These are phyloP conservation scores for Pardosa pseudoannulata DNA, from an alignment of 2,888 invertebrate species.

Conservation along the genomic window DNA sequence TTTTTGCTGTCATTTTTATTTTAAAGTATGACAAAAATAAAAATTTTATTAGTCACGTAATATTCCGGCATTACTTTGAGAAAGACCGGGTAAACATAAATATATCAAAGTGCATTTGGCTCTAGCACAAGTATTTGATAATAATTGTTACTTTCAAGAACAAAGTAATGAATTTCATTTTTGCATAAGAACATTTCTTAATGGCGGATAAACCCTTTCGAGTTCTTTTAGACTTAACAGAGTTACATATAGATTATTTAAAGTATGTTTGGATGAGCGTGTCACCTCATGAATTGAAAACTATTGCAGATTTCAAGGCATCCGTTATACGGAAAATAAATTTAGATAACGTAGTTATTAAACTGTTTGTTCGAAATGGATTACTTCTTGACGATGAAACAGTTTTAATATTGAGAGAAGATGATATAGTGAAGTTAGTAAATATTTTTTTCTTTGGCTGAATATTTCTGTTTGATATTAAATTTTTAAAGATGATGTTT, in stretches of 20 bases:
- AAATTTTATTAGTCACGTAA: no score
- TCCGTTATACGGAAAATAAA: conserved; percentile 27
- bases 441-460: no score
- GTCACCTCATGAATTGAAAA: conserved; percentile 37
- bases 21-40: no score
- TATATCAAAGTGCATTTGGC: no score
- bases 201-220: conserved; percentile 38
- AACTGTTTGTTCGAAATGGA: conserved; percentile 35
- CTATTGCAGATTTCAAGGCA: conserved; percentile 41
- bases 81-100: no score
- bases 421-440: conserved; percentile 59
- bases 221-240: conserved; percentile 40
- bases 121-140: no score
- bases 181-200: not conserved
- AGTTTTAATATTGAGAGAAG: conserved; percentile 40
- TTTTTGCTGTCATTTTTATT: no score
- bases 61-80: no score
- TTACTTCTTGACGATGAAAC: conserved; percentile 49
- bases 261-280: conserved; percentile 59
- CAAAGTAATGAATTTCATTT: no score
- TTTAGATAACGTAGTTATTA: conserved; percentile 18
- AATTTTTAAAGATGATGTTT: no score
- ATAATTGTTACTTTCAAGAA: no score
- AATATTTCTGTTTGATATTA: no score
- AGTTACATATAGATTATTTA: conserved; percentile 18